Conservation (phyloP, 2,797 vertebrate species). For the Eleutherodactylus coqui region DNA sequence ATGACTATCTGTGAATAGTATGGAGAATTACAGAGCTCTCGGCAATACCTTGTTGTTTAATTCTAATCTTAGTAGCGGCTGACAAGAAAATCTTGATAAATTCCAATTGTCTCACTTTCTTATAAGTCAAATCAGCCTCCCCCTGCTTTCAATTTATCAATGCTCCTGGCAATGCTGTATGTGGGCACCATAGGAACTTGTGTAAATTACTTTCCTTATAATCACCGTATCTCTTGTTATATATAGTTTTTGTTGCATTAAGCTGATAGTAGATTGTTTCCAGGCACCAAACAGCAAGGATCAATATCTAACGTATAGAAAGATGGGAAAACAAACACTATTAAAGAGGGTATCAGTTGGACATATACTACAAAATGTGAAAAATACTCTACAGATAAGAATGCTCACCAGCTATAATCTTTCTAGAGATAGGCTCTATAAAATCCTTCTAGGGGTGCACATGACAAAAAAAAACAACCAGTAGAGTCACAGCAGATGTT, state of each 20-base stretch:
- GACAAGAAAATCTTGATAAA: slow-evolving; percentile 11
- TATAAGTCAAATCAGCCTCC: slow-evolving; percentile 15
- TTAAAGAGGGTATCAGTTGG: not conserved
- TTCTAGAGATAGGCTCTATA: not conserved
- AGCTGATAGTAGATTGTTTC: not conserved
- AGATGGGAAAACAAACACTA: not conserved
- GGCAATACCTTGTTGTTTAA: slow-evolving; percentile 1
- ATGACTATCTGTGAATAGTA: not conserved
- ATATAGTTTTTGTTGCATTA: not conserved
- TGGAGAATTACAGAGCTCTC: slow-evolving; percentile 8
- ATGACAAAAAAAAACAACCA: not conserved
- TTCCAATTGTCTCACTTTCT: slow-evolving; percentile 24
- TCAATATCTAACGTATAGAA: too few relatives aligned
- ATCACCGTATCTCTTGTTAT: not conserved
- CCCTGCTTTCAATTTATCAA: slow-evolving; percentile 15
- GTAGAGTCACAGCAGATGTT: not conserved
- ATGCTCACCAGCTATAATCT: not conserved
- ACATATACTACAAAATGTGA: not conserved
- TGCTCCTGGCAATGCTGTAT: not conserved
- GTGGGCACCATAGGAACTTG: slow-evolving; percentile 1
- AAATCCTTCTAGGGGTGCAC: not conserved
- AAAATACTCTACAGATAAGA: not conserved
- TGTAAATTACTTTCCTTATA: not conserved
- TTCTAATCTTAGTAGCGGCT: not conserved
- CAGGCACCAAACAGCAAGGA: not conserved